phyloP scores from a whole-genome alignment of 2,113 vertebrate species.

The Eulacestoma nigropectus region DNA sequence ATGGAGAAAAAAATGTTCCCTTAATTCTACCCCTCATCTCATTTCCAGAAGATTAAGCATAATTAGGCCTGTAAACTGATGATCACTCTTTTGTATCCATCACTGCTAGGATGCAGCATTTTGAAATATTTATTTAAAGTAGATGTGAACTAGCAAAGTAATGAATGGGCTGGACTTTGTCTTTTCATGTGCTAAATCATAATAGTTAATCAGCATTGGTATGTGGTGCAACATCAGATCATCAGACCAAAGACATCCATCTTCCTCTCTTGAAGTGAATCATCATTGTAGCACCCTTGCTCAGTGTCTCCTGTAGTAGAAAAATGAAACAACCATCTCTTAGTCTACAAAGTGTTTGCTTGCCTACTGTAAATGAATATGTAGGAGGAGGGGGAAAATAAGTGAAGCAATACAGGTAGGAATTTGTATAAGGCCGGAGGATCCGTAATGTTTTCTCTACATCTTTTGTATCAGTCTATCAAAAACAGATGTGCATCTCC shows the following conservation, averaged over 20 bases:
- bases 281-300: background rate
- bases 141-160: background rate
- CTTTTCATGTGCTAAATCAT: conserved; percentile 29
- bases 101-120: background rate
- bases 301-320: background rate
- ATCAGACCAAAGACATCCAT: conserved; percentile 44
- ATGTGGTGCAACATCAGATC: conserved; percentile 40
- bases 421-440: background rate
- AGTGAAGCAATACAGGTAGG: background rate
- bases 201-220: conserved; percentile 26
- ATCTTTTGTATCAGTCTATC: background rate
- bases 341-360: background rate
- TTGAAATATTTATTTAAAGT: background rate
- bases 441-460: background rate
- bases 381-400: background rate
- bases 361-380: background rate
- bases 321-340: background rate
- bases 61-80: background rate
- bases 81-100: background rate
- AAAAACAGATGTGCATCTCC: background rate
- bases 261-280: conserved; percentile 32
- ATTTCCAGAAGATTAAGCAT: background rate
- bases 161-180: conserved; percentile 9
- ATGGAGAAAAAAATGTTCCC: background rate
- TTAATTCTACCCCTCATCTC: background rate